Evolutionary conservation across 1,140 invertebrate genomes (phyloP).

Genomic region (Pachypeltis micranthus): DNA sequence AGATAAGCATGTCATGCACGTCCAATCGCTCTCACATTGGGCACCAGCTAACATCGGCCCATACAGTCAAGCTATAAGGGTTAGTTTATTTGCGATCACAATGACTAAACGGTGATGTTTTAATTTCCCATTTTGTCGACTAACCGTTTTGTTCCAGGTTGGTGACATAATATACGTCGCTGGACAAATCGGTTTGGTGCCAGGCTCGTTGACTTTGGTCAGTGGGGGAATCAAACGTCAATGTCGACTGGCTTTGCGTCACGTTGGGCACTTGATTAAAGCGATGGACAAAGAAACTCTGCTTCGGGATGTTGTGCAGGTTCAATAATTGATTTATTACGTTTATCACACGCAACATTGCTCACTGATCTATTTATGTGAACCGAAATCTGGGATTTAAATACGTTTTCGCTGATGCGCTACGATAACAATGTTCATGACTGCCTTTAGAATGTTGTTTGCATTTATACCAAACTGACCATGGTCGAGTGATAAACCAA

Average conservation of each 20-base stretch:
- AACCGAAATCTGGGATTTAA: too few species aligned
- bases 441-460: too few species aligned
- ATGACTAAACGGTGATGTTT: neutral
- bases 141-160: neutral
- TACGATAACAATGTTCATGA: too few species aligned
- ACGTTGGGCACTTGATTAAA: conserved; percentile 65
- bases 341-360: too few species aligned
- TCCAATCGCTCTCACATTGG: conserved; percentile 91
- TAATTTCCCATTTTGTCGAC: too few species aligned
- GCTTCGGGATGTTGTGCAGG: conserved; percentile 64
- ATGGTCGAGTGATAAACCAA: too few species aligned
- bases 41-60: conserved; percentile 91
- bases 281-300: conserved; percentile 62
- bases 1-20: conserved; percentile 68
- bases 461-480: too few species aligned
- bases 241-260: conserved; percentile 66
- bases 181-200: conserved; percentile 82
- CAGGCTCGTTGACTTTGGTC: conserved; percentile 66
- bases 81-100: conserved; percentile 32
- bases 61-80: conserved; percentile 82
- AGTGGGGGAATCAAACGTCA: conserved; percentile 60
- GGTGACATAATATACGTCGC: conserved; percentile 74
- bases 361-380: too few species aligned
- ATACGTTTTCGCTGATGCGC: too few species aligned
- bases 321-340: too few species aligned